phyloP scores from a whole-genome alignment of 2,888 invertebrate genomes.

The Limnephilus auricula region DNA sequence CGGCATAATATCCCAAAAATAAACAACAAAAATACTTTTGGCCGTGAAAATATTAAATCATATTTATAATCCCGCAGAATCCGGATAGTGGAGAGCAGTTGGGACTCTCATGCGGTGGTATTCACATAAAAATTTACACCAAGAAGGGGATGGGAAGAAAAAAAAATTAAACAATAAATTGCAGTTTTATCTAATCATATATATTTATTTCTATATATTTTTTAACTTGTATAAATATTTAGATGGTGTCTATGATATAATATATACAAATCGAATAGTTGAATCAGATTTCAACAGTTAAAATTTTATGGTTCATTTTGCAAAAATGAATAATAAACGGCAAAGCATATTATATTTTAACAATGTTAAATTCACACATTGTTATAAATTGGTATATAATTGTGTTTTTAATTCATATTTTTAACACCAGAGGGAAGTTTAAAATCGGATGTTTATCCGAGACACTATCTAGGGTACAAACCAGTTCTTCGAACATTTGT shows the following conservation, averaged over 20 bases:
- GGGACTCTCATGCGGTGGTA: too few relatives aligned
- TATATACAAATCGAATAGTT: slow-evolving; percentile 29
- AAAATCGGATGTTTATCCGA: too few relatives aligned
- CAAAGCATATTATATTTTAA: not conserved
- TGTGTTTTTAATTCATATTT: not conserved
- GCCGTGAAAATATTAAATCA: too few relatives aligned
- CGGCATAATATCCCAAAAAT: too few relatives aligned
- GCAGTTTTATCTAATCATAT: slow-evolving; percentile 16
- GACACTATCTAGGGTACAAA: too few relatives aligned
- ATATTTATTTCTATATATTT: slow-evolving; percentile 42
- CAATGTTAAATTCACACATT: not conserved
- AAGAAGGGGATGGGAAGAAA: too few relatives aligned
- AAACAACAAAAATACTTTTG: too few relatives aligned
- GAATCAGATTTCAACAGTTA: not conserved
- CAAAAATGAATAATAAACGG: not conserved
- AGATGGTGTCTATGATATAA: slow-evolving; percentile 14
- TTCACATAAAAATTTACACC: not conserved
- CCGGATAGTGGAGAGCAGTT: too few relatives aligned
- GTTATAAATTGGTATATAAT: not conserved
- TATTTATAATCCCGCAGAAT: too few relatives aligned
- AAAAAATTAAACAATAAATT: not conserved
- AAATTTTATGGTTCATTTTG: not conserved
- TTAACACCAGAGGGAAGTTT: too few relatives aligned
- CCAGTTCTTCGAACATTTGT: too few relatives aligned
- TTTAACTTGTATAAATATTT: slow-evolving; percentile 46